Evolutionary conservation across 2,113 vertebrate genomes (phyloP).

Genomic region (Phaethon lepturus): DNA sequence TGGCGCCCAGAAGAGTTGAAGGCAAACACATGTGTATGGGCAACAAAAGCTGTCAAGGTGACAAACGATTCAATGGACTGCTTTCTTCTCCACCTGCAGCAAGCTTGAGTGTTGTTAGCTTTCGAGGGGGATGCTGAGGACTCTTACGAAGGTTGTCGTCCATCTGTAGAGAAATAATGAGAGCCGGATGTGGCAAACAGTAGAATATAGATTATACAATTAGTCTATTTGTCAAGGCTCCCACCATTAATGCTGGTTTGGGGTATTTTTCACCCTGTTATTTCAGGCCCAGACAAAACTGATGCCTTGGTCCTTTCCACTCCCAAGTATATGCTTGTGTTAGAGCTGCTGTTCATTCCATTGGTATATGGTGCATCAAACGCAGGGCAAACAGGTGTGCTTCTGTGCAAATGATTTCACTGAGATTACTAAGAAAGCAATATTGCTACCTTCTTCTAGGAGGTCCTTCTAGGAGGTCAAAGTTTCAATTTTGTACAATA

Average conservation of each 20-base stretch:
- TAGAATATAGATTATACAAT: background rate
- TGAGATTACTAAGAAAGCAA: background rate
- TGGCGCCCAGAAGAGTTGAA: background rate
- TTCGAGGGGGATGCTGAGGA: slow-evolving; percentile 91
- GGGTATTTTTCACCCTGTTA: background rate
- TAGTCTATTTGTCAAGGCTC: background rate
- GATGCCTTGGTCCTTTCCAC: background rate
- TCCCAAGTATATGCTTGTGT: background rate
- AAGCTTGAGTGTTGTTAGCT: slow-evolving; percentile 83
- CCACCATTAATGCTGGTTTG: background rate
- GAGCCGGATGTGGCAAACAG: slow-evolving; percentile 45
- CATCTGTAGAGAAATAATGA: slow-evolving; percentile 86
- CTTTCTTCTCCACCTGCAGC: slow-evolving; percentile 75
- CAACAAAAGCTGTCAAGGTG: slow-evolving; percentile 60
- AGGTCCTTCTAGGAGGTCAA: background rate
- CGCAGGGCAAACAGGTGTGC: background rate
- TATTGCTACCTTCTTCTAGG: background rate
- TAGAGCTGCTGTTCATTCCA: background rate
- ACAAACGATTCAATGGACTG: slow-evolving; percentile 80
- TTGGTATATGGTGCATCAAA: background rate
- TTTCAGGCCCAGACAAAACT: background rate
- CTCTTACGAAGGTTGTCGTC: slow-evolving; percentile 96
- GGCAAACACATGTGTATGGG: background rate
- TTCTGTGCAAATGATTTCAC: background rate
- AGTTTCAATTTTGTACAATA: background rate